These are phyloP conservation scores for Ancistrus triradiatus DNA, from an alignment of 2,113 vertebrate genomes.

Conservation along the genomic window DNA sequence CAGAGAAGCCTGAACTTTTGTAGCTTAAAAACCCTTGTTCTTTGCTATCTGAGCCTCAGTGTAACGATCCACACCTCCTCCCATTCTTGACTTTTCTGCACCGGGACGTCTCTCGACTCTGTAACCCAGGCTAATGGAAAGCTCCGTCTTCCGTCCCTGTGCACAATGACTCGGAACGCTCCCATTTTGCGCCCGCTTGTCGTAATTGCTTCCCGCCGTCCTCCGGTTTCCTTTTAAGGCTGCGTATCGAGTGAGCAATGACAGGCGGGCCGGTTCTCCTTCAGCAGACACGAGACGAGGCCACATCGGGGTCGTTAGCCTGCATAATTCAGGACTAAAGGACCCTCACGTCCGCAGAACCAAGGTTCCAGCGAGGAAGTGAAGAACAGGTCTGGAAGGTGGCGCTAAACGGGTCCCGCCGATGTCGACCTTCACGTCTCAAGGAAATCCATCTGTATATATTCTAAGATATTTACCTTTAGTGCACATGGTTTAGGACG, in stretches of 20 bases:
- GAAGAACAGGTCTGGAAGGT: too few relatives aligned
- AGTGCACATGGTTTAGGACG: too few relatives aligned
- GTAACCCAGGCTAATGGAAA: background rate
- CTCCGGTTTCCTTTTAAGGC: slow-evolving; percentile 19
- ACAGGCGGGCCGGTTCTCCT: slow-evolving; percentile 13
- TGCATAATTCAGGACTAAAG: background rate
- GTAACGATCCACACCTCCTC: background rate
- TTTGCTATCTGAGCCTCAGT: background rate
- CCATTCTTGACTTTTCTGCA: background rate
- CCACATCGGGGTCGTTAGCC: background rate
- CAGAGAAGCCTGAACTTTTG: too few relatives aligned
- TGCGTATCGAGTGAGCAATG: slow-evolving; percentile 3
- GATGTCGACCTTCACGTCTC: too few relatives aligned
- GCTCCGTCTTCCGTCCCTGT: slow-evolving; percentile 6
- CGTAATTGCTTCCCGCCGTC: slow-evolving; percentile 22
- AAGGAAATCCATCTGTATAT: too few relatives aligned
- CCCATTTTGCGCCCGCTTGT: slow-evolving; percentile 10
- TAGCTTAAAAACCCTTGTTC: too few relatives aligned
- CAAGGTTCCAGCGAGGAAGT: too few relatives aligned
- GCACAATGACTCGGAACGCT: slow-evolving; percentile 27
- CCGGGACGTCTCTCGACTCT: background rate
- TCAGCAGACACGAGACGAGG: slow-evolving; percentile 9
- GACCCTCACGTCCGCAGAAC: background rate
- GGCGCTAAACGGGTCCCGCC: too few relatives aligned
- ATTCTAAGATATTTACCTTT: too few relatives aligned